A percentile compares a stretch with the other conserved stretches of the same genome.
phyloP scores from a whole-genome alignment of 2,113 vertebrate species.

The Ailurus styani region DNA sequence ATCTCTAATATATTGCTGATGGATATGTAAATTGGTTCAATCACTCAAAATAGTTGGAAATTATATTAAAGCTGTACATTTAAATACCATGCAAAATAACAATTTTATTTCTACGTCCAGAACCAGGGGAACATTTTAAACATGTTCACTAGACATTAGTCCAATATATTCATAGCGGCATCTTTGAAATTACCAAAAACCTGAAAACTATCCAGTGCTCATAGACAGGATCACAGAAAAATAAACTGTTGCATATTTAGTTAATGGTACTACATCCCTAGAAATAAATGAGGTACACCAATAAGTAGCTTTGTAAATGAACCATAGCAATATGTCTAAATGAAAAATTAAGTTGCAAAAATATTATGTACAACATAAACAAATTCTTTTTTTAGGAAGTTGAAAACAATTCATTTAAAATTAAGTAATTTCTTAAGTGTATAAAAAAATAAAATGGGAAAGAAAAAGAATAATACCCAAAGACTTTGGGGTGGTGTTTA shows the following conservation, averaged over 20 bases:
- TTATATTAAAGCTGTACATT: not conserved
- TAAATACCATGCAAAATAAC: not conserved
- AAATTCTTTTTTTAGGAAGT: not conserved
- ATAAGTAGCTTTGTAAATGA: not conserved
- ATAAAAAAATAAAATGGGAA: not conserved
- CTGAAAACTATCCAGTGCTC: not conserved
- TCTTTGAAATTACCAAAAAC: not conserved
- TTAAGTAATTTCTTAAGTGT: not conserved
- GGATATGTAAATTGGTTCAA: not conserved
- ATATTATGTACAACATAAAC: not conserved
- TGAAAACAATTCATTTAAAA: not conserved
- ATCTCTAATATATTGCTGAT: not conserved
- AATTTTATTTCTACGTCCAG: not conserved
- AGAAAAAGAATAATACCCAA: not conserved
- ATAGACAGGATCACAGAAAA: not conserved
- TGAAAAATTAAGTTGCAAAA: not conserved
- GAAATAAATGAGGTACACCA: not conserved
- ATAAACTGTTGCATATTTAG: not conserved
- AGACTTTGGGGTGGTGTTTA: not conserved
- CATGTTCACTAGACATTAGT: not conserved
- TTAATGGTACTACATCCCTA: not conserved
- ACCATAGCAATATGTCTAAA: not conserved
- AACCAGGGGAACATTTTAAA: not conserved
- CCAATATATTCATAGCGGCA: not conserved
- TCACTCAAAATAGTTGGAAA: not conserved